Base-by-base conservation (phyloP, 2,113 vertebrate species). In the Numenius arquata region DNA sequence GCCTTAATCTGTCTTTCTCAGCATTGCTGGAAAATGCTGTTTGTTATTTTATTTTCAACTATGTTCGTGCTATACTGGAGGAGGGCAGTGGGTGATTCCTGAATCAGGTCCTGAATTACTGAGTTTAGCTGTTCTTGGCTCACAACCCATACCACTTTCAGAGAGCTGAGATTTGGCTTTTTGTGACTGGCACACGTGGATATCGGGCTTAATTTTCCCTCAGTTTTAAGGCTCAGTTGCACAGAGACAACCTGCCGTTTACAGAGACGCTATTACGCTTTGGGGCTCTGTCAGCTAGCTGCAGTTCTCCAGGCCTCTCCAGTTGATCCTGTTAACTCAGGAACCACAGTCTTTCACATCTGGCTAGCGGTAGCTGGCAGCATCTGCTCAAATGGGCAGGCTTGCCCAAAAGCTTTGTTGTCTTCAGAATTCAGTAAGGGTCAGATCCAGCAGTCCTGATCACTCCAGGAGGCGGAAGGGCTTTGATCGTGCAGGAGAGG, bases 251-350 rank as follows among this genome's bases (percentile, higher is more conserved):
- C 6, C 1, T 63, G 10, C 21, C 36, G 1, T 29, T 26, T 56
- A 59, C 21, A 34, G 75, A 21, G 65, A 34, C 26, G 5, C 0
- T 29, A 5, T 7, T 40, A 45, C 0, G 0, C 58, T 88, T 30
- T 50, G 40, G 40, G 21, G 8, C 70, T 62, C 21, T 81, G 45
- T 45, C 87, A 81, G 55, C 32, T 27, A 0, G 25, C 47, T 50
- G 5, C 34, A 15, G 2, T 53, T 61, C 40, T 65, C 21, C 48
- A 40, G 23, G 41, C 45, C 17, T 91, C 34, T 86, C n/a, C 27
- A 8, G 38, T 8, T 66, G 50, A 38, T 77, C 36, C 10, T 45
- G 10, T 73, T 61, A 29, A 34, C 77, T 74, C 38, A 29, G 59
- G 27, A 80, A 14, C 40, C 16, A 22, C 2, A 15, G n/a, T 27